Conservation (phyloP, 2,113 vertebrate genomes). For the Rhegmatorhina hoffmannsi region DNA sequence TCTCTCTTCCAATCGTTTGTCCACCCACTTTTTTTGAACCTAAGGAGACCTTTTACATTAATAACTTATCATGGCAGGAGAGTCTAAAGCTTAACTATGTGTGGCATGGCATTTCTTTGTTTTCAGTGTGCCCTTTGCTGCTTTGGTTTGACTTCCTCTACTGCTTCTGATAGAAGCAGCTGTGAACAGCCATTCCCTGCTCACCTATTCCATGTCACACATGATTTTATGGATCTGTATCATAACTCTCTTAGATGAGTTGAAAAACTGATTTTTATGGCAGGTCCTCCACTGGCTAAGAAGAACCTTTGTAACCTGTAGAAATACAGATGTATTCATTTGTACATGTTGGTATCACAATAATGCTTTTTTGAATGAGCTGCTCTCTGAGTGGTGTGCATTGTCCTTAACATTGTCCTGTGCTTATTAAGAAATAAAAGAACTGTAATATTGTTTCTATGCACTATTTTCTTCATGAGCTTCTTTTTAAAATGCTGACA, state of each 20-base stretch:
- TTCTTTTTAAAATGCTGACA: neutral
- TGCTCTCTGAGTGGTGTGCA: neutral
- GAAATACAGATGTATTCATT: neutral
- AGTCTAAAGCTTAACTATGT: neutral
- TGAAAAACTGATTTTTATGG: neutral
- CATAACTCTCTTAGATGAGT: neutral
- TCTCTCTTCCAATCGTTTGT: neutral
- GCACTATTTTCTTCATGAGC: neutral
- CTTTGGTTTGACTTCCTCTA: neutral
- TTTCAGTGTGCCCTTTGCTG: neutral
- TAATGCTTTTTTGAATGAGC: neutral
- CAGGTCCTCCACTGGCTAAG: neutral
- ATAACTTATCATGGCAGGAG: neutral
- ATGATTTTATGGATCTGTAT: neutral
- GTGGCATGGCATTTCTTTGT: neutral
- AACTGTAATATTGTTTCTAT: neutral
- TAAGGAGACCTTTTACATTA: neutral
- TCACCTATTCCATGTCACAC: neutral
- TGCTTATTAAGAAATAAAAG: neutral
- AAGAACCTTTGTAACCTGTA: neutral
- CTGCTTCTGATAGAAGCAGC: neutral
- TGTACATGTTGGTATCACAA: neutral
- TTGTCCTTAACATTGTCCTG: neutral
- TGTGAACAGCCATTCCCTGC: neutral
- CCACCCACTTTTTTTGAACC: neutral